Evolutionary conservation across 2,113 vertebrate genomes (phyloP).

Genomic region (Triplophysa siluroides): DNA sequence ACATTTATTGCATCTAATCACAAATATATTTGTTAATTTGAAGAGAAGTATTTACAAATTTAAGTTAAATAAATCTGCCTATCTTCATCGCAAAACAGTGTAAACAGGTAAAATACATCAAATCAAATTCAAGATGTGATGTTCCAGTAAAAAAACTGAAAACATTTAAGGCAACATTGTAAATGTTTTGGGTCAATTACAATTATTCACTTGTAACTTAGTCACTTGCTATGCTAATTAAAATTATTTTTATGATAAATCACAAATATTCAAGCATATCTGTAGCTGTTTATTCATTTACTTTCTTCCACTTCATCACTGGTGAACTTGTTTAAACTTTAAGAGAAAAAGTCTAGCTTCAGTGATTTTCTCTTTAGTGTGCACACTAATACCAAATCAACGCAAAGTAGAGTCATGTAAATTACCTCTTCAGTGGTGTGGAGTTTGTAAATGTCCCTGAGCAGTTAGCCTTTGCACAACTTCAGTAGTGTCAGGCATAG

Average conservation of each 20-base stretch:
- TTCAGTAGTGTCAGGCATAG: slow-evolving; percentile 50
- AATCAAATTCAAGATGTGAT: neutral
- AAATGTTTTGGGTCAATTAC: too few species aligned
- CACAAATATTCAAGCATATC: too few species aligned
- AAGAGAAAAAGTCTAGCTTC: too few species aligned
- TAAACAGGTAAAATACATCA: neutral
- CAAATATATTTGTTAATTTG: too few species aligned
- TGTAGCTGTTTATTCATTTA: neutral
- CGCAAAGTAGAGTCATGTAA: neutral
- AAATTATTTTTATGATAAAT: too few species aligned
- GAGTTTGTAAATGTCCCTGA: slow-evolving; percentile 45
- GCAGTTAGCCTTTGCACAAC: slow-evolving; percentile 39
- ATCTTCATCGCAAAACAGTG: too few species aligned
- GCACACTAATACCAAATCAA: neutral
- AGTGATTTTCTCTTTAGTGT: neutral
- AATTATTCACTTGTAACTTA: too few species aligned
- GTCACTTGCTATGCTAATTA: too few species aligned
- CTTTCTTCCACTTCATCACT: neutral
- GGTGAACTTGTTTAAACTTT: neutral
- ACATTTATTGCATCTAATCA: neutral
- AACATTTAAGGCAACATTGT: too few species aligned
- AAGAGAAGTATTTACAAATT: too few species aligned
- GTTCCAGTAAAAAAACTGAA: too few species aligned
- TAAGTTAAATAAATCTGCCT: too few species aligned
- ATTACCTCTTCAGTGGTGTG: slow-evolving; percentile 64